Percentiles rank a stretch among this genome's conserved stretches.
Conservation (phyloP, 30 jellyfish, hydroid and myxozoan species). For the Nemopilema nomurai region DNA sequence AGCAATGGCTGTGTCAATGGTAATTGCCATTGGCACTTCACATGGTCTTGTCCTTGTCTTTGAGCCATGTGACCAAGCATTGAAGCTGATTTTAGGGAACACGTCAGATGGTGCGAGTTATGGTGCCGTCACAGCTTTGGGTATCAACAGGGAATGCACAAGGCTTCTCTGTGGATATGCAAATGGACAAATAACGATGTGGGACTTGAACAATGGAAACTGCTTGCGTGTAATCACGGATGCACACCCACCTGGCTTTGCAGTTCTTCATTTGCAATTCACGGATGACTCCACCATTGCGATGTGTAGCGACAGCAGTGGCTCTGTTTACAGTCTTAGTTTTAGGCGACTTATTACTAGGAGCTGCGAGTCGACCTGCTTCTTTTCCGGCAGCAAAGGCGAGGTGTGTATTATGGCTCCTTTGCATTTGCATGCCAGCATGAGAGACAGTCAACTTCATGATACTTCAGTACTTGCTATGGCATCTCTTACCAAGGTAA, state of each 20-base stretch:
- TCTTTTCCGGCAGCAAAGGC: constrained; percentile 99
- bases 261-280: constrained; percentile 96
- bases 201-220: constrained; percentile 93
- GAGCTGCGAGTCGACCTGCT: constrained; percentile 96
- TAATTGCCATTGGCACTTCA: constrained; percentile 97
- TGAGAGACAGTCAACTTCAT: constrained; percentile 84
- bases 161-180: constrained; percentile 98
- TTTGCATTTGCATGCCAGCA: constrained; percentile 82
- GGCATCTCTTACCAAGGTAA: constrained; percentile 97
- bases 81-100: constrained; percentile 86
- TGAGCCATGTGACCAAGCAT: constrained; percentile 97
- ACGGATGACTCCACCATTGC: constrained; percentile 98
- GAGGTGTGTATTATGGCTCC: constrained; percentile 99
- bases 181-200: constrained; percentile 97
- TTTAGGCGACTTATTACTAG: constrained; percentile 86
- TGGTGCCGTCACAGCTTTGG: constrained; percentile 99
- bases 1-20: constrained; percentile 89
- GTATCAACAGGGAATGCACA: constrained; percentile 91
- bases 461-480: constrained; percentile 89
- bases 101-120: constrained; percentile 94
- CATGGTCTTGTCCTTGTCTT: constrained; percentile 95
- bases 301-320: constrained; percentile 98
- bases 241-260: constrained; percentile 98
- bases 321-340: constrained; percentile 95
- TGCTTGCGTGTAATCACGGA: constrained; percentile 94